These are phyloP conservation scores for Notechis scutatus DNA, from an alignment of 2,113 vertebrate genomes.

Conservation along the genomic window DNA sequence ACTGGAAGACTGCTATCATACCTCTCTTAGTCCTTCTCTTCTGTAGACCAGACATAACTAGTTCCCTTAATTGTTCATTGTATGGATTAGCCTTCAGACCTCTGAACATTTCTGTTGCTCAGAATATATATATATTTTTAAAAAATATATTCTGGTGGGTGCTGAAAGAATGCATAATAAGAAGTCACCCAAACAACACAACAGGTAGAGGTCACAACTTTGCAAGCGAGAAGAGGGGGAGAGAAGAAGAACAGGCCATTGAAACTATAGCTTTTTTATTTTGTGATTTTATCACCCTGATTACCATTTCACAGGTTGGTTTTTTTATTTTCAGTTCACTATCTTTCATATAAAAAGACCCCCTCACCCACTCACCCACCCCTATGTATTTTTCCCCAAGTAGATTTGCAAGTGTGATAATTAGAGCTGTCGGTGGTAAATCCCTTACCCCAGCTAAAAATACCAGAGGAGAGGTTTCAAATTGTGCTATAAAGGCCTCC, in stretches of 20 bases:
- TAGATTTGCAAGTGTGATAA: constrained; percentile 6
- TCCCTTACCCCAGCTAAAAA: constrained; percentile 10
- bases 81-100: too few species aligned
- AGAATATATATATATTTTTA: too few species aligned
- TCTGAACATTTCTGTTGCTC: too few species aligned
- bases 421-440: constrained; percentile 1
- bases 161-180: not conserved
- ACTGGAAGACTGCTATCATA: too few species aligned
- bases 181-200: not conserved
- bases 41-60: too few species aligned
- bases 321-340: not conserved
- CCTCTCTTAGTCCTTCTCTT: too few species aligned
- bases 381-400: not conserved
- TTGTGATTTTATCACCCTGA: not conserved
- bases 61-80: too few species aligned
- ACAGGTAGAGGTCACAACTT: not conserved
- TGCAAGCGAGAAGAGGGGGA: not conserved
- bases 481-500: fast-evolving
- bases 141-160: not conserved
- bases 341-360: fast-evolving
- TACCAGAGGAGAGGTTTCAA: not conserved
- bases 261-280: not conserved
- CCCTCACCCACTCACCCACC: not conserved
- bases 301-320: fast-evolving
- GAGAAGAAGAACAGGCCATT: not conserved